phyloP scores from a whole-genome alignment of 2,888 invertebrate genomes.

The Sarcophaga rosellei region DNA sequence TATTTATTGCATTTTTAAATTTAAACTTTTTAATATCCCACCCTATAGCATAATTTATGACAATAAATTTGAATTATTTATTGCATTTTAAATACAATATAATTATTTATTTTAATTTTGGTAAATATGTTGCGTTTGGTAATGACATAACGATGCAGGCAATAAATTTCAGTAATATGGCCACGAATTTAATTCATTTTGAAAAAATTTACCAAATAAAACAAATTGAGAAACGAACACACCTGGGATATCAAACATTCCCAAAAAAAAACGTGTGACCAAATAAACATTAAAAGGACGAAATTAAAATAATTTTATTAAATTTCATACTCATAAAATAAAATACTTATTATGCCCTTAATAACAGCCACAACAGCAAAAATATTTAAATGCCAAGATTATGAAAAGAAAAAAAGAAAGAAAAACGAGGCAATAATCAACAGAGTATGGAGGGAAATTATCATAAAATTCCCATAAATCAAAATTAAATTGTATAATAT shows the following conservation, averaged over 20 bases:
- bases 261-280: not conserved
- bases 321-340: not conserved
- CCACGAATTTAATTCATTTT: not conserved
- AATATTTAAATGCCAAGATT: not conserved
- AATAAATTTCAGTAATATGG: not conserved
- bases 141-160: not conserved
- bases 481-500: conserved; percentile 48
- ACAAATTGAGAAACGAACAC: not conserved
- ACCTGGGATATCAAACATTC: not conserved
- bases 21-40: too few relatives aligned
- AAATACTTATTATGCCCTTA: not conserved
- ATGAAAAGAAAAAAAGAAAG: not conserved
- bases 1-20: too few relatives aligned
- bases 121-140: too few relatives aligned
- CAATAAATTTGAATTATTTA: too few relatives aligned
- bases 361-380: not conserved
- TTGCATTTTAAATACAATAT: too few relatives aligned
- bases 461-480: conserved; percentile 58
- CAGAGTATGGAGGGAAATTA: conserved; percentile 31
- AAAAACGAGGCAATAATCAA: not conserved
- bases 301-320: not conserved
- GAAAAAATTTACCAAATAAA: not conserved
- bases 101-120: too few relatives aligned
- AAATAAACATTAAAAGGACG: not conserved
- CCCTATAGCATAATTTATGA: too few relatives aligned